Evolutionary conservation across 2,888 invertebrate genomes (phyloP).

Genomic region (Oligia latruncula): DNA sequence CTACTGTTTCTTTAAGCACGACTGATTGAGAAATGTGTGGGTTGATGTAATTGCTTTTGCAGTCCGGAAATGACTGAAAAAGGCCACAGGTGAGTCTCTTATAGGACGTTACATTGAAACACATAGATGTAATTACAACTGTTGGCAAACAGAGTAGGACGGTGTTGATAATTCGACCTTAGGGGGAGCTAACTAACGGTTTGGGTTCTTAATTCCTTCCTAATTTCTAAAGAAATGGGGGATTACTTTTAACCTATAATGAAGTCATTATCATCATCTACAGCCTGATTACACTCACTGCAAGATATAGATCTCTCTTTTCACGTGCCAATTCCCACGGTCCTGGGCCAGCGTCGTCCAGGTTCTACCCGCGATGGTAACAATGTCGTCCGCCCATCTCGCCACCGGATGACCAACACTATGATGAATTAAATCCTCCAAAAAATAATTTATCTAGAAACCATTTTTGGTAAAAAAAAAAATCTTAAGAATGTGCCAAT

Average conservation of each 20-base stretch:
- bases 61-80: conserved; percentile 28
- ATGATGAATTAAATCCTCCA: too few relatives aligned
- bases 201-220: not conserved
- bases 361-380: not conserved
- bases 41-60: conserved; percentile 36
- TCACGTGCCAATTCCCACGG: not conserved
- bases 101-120: conserved; percentile 16
- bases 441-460: not conserved
- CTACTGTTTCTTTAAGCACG: not conserved
- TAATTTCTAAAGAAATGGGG: not conserved
- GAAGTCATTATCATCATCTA: too few relatives aligned
- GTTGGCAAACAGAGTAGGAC: conserved; percentile 29
- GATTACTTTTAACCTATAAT: too few relatives aligned
- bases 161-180: conserved; percentile 9
- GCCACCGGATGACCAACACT: not conserved
- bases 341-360: not conserved
- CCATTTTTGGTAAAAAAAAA: not conserved
- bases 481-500: not conserved
- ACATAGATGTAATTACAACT: not conserved
- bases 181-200: not conserved
- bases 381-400: not conserved
- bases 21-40: conserved; percentile 27
- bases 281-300: too few relatives aligned
- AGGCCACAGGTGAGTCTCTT: conserved; percentile 31
- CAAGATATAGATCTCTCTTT: not conserved